Evolutionary conservation across 2,888 invertebrate species (phyloP).

Genomic region (Icerya purchasi): DNA sequence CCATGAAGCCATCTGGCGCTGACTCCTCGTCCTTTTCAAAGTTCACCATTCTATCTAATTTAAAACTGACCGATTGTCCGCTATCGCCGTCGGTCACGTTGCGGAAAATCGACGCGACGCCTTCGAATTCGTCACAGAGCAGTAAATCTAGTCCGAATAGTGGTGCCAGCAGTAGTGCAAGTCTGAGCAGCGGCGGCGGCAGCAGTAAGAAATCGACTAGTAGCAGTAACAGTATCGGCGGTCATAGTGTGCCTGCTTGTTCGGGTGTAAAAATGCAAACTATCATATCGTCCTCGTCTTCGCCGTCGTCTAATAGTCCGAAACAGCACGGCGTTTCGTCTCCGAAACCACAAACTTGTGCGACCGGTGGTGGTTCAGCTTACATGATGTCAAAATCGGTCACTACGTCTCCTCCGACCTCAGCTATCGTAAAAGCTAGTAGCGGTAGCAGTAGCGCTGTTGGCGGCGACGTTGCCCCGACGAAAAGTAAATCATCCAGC

Average conservation of each 20-base stretch:
- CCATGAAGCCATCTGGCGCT: constrained; percentile 30
- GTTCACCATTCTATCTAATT: background rate
- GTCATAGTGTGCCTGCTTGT: background rate
- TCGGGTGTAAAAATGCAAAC: background rate
- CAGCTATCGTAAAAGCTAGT: no score
- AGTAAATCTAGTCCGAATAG: background rate
- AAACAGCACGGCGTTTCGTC: constrained; percentile 14
- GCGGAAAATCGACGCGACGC: background rate
- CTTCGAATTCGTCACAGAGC: background rate
- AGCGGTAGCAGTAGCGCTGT: constrained; percentile 11
- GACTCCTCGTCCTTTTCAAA: background rate
- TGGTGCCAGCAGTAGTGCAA: background rate
- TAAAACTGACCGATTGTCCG: background rate
- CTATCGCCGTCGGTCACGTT: background rate
- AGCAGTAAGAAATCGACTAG: background rate
- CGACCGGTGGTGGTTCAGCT: constrained; percentile 52
- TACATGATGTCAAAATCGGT: constrained; percentile 64
- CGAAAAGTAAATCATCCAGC: constrained; percentile 27
- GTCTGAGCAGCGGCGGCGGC: background rate
- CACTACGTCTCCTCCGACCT: constrained; percentile 38
- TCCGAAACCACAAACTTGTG: no score
- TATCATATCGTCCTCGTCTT: background rate
- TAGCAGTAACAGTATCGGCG: background rate
- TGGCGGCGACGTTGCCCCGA: no score
- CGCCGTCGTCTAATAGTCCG: background rate